phyloP scores from a whole-genome alignment of 1,140 invertebrate genomes.

The Drosophila nasuta region DNA sequence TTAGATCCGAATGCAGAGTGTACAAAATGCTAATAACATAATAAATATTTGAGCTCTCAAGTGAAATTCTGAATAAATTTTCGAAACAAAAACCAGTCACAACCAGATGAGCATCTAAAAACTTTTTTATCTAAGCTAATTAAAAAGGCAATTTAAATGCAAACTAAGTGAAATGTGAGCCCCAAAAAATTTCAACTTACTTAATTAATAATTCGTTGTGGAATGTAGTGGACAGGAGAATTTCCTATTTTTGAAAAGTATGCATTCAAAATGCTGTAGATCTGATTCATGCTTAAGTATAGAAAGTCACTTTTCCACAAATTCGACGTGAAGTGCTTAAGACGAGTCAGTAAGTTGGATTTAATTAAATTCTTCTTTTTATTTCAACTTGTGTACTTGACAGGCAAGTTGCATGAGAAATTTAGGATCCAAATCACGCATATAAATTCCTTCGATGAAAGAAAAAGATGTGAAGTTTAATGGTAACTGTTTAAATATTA shows the following conservation, averaged over 20 bases:
- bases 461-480: too few species aligned
- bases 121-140: conserved; percentile 67
- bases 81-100: conserved; percentile 22
- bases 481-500: too few species aligned
- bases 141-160: conserved; percentile 70
- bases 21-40: conserved; percentile 38
- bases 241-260: background rate
- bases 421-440: too few species aligned
- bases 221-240: background rate
- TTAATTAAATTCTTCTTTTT: too few species aligned
- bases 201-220: conserved; percentile 56
- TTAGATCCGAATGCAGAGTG: conserved; percentile 6
- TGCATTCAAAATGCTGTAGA: conserved; percentile 23
- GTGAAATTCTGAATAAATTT: conserved; percentile 36
- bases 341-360: too few species aligned
- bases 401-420: background rate
- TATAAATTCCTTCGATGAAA: too few species aligned
- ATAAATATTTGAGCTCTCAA: conserved; percentile 43
- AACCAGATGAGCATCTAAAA: conserved; percentile 31
- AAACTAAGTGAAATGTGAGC: conserved; percentile 52
- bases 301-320: too few species aligned
- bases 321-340: background rate
- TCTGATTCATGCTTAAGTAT: background rate
- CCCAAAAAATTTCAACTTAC: conserved; percentile 43
- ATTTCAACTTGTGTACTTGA: background rate